Conservation (phyloP, 2,888 invertebrate species). For the Cheilosia urbana region DNA sequence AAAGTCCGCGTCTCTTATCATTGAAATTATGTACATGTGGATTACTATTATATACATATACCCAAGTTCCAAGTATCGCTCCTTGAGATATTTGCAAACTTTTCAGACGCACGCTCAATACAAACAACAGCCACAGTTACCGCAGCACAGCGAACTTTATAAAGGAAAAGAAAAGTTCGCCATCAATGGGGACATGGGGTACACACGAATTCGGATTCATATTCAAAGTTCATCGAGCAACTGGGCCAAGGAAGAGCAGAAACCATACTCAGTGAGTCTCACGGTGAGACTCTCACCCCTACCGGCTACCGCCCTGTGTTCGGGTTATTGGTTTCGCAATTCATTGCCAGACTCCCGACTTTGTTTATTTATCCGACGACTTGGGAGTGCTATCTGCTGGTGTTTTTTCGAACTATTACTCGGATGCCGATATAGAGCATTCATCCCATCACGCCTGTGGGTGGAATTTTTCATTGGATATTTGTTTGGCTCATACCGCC, state of each 20-base stretch:
- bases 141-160: constrained; percentile 2
- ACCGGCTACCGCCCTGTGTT: constrained; percentile 8
- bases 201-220: not conserved
- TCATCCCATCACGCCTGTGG: constrained; percentile 30
- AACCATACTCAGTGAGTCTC: not conserved
- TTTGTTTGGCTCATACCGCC: constrained; percentile 44
- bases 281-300: too few relatives aligned
- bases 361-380: constrained; percentile 48
- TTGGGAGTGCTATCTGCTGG: not conserved
- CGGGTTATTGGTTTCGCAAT: constrained; percentile 56
- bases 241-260: not conserved
- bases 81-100: constrained; percentile 28
- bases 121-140: constrained; percentile 13
- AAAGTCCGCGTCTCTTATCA: constrained; percentile 18
- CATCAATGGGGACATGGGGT: constrained; percentile 23
- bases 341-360: constrained; percentile 41
- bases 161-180: constrained; percentile 23
- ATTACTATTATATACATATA: not conserved
- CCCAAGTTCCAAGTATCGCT: not conserved
- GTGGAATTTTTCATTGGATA: constrained; percentile 60
- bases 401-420: not conserved
- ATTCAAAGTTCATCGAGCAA: not conserved
- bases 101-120: constrained; percentile 14
- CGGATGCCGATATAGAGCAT: not conserved
- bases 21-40: constrained; percentile 35